phyloP scores from a whole-genome alignment of 2,888 invertebrate species.

The Nymphalis c-album region DNA sequence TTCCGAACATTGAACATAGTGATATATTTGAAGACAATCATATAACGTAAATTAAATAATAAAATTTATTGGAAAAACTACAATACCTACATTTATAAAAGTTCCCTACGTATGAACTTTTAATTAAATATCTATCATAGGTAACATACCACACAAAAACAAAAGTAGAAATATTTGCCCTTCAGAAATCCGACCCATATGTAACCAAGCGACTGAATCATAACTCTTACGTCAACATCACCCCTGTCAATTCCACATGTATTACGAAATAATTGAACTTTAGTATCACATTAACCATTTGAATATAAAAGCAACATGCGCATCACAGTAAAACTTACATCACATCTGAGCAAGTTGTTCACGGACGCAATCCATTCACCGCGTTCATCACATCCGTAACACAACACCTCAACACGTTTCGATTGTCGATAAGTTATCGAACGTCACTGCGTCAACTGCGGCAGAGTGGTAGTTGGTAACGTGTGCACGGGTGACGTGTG shows the following conservation, averaged over 20 bases:
- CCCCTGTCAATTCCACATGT: constrained; percentile 26
- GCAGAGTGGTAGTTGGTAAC: constrained; percentile 31
- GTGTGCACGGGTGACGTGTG: constrained; percentile 47
- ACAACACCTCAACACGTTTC: constrained; percentile 35
- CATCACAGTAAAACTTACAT: constrained; percentile 29
- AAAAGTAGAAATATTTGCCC: constrained; percentile 13
- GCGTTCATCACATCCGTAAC: constrained; percentile 33
- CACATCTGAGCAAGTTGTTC: constrained; percentile 22
- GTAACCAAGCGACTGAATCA: constrained; percentile 26
- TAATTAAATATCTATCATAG: background rate
- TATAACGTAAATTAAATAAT: background rate
- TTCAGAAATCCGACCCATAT: constrained; percentile 19
- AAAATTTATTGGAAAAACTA: background rate
- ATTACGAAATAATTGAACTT: constrained; percentile 17
- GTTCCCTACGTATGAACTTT: background rate
- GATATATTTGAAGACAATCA: background rate
- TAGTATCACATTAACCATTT: constrained; percentile 19
- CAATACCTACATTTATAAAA: too few species aligned
- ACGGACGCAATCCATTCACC: constrained; percentile 34
- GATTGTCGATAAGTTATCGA: constrained; percentile 35
- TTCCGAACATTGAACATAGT: background rate
- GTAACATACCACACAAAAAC: background rate
- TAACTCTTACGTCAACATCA: constrained; percentile 26
- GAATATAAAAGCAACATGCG: background rate
- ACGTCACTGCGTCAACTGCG: constrained; percentile 63